A percentile compares a stretch with the other conserved stretches of the same genome.
Evolutionary conservation across 2,888 invertebrate genomes (phyloP).

Genomic region (Phortica okadai): DNA sequence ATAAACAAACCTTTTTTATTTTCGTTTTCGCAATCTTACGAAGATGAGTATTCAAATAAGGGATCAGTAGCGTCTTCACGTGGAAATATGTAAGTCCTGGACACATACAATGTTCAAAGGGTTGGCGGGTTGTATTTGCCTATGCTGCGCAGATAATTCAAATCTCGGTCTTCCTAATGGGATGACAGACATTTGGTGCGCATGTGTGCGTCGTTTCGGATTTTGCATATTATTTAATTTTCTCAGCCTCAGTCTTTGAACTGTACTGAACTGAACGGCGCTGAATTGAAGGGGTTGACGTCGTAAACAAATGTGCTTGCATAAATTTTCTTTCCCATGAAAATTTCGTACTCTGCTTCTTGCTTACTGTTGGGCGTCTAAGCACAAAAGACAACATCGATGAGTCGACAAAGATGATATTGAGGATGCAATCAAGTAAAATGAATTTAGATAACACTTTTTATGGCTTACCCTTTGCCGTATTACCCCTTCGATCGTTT

Average conservation of each 20-base stretch:
- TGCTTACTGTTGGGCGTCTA: conserved; percentile 42
- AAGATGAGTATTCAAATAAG: conserved; percentile 75
- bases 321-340: conserved; percentile 72
- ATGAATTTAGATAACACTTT: conserved; percentile 58
- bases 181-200: conserved; percentile 69
- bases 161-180: conserved; percentile 57
- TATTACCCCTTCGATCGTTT: conserved; percentile 26
- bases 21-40: conserved; percentile 49
- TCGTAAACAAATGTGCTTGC: conserved; percentile 4
- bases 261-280: neutral
- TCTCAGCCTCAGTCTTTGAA: conserved; percentile 52
- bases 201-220: conserved; percentile 47
- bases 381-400: conserved; percentile 70
- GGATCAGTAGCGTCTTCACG: conserved; percentile 42
- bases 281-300: conserved; percentile 52
- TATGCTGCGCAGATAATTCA: conserved; percentile 59
- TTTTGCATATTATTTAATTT: conserved; percentile 74
- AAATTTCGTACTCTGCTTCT: conserved; percentile 53
- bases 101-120: conserved; percentile 46
- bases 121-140: conserved; percentile 69
- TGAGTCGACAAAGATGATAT: conserved; percentile 53
- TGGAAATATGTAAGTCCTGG: conserved; percentile 16
- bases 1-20: conserved; percentile 56
- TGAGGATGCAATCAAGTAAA: conserved; percentile 75
- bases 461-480: conserved; percentile 16